These are phyloP conservation scores for Nymphalis polychloros DNA, from an alignment of 2,888 invertebrate genomes.

Conservation along the genomic window DNA sequence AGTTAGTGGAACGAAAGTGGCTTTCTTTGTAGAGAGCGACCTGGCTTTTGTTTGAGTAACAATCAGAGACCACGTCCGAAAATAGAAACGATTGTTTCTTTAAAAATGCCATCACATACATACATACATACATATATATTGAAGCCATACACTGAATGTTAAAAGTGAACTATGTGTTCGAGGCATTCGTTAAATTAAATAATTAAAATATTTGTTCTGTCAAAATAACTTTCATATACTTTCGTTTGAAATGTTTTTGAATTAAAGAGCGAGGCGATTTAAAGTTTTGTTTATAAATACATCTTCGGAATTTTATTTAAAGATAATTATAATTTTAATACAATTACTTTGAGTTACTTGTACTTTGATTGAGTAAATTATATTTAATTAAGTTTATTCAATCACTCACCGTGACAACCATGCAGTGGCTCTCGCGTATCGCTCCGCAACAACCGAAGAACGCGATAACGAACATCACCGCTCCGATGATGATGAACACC, in stretches of 20 bases:
- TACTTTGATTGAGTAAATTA: not conserved
- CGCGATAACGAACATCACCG: constrained; percentile 88
- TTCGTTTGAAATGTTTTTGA: not conserved
- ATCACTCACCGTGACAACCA: constrained; percentile 89
- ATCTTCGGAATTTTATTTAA: not conserved
- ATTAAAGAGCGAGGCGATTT: not conserved
- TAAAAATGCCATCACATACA: constrained; percentile 33
- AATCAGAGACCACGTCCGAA: constrained; percentile 37
- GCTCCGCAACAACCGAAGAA: constrained; percentile 97
- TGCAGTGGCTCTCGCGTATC: constrained; percentile 92
- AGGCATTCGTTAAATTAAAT: not conserved
- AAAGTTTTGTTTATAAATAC: not conserved
- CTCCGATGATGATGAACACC: constrained; percentile 85
- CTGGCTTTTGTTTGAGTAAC: constrained; percentile 43
- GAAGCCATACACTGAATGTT: too few species aligned
- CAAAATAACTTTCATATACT: not conserved
- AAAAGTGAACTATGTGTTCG: too few species aligned
- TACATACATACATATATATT: too few species aligned
- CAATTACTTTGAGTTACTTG: not conserved
- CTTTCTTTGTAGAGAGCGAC: constrained; percentile 46
- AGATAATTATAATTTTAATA: not conserved
- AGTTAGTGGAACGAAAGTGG: constrained; percentile 43
- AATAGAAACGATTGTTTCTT: constrained; percentile 25
- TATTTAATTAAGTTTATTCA: too few species aligned
- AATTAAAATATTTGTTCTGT: not conserved